Evolutionary conservation across 2,797 vertebrate genomes (phyloP).

Genomic region (Caiman crocodilus): DNA sequence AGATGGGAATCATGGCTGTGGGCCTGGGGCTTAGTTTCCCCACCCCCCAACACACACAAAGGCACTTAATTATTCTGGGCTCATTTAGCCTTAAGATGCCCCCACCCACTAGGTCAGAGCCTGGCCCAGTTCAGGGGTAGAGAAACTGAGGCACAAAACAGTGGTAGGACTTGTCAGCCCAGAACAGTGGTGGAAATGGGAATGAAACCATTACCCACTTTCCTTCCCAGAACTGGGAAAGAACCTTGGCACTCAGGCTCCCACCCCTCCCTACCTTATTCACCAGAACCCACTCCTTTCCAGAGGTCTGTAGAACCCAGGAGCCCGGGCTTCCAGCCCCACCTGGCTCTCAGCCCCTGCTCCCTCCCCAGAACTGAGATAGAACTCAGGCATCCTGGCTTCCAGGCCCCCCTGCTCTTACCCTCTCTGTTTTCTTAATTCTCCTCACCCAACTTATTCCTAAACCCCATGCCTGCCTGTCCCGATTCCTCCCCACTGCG

Average conservation of each 20-base stretch:
- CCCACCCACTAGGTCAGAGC: background rate
- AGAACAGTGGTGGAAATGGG: background rate
- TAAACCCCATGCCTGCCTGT: too few species aligned
- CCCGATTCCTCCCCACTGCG: too few species aligned
- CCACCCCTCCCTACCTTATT: background rate
- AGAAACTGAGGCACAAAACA: background rate
- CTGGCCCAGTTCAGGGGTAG: background rate
- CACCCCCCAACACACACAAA: too few species aligned
- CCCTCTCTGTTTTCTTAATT: too few species aligned
- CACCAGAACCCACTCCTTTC: background rate
- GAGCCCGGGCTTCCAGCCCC: background rate
- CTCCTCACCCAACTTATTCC: too few species aligned
- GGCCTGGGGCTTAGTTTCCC: too few species aligned
- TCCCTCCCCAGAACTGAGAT: too few species aligned
- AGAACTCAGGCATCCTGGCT: too few species aligned
- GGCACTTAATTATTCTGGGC: background rate
- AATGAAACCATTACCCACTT: background rate
- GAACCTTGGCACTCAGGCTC: background rate
- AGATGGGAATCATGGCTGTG: background rate
- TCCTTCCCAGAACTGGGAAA: background rate
- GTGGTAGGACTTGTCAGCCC: background rate
- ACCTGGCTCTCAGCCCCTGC: too few species aligned
- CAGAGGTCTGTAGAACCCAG: background rate
- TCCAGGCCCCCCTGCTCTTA: too few species aligned
- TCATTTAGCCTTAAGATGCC: background rate